Evolutionary conservation across 2,888 invertebrate genomes (phyloP), one percentile per base, ranked within the genome.

Genomic region (Pachycephus smyrnensis): DNA sequence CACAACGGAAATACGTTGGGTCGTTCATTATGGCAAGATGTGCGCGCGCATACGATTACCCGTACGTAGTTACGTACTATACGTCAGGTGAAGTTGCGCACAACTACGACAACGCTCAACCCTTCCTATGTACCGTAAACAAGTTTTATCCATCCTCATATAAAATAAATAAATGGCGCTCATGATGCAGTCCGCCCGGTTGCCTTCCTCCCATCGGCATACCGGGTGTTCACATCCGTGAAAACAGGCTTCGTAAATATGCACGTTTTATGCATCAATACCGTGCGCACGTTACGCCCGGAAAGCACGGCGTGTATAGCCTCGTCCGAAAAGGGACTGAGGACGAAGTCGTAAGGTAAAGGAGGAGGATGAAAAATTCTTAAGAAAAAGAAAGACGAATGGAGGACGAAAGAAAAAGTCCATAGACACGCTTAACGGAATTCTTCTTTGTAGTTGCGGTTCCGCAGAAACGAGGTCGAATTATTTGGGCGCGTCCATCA

Each of bases 211-310:
- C 84, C 83, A 82, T 78, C 80, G 76, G 80, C 90, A 90, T 90
- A 90, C 90, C 90, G 89, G 89, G 87, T 89, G 89, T 89, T 90
- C 90, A 90, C 89, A 89, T 89, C 90, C 89, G 90, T 90, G 90
- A 90, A 90, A 90, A 90, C 89, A 90, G 89, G 89, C 89, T 89
- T 86, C 89, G 88, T 87, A 89, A 88, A 89, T 89, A 89, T 88
- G 87, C 88, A 86, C 87, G 87, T 89, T 89, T 89, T 89, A 89
- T 89, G 87, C 89, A 88, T 88, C 88, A 86, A 90, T 90, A 89
- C 85, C 84, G 81, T 77, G 80, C 23, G 23, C 32, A n/a, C 71
- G 71, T 71, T 33, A 71, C 71, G 31, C 31, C 71, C 71, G 33
- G 31, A 32, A 71, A 33, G 33, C 71, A 71, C 71, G 71, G 32